A percentile compares a stretch with the other conserved stretches of the same genome.
phyloP scores from a whole-genome alignment of 2,113 vertebrate species.

The Rhea americana region DNA sequence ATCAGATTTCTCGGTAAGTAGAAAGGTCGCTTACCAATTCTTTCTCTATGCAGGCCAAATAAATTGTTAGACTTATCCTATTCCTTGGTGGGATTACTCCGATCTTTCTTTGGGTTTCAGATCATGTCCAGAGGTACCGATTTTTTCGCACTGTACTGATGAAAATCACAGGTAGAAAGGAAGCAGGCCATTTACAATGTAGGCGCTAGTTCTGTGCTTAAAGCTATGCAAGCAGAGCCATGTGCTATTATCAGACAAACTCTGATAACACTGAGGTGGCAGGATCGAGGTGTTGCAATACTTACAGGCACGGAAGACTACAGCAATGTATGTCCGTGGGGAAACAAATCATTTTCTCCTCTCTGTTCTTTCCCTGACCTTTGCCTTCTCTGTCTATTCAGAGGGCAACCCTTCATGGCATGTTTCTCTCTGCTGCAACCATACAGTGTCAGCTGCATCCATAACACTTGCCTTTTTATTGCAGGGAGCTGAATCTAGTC shows the following conservation, averaged over 20 bases:
- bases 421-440: background rate
- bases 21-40: background rate
- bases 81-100: background rate
- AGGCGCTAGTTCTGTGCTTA: background rate
- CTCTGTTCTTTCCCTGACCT: background rate
- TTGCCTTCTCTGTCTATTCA: background rate
- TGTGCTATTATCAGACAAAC: background rate
- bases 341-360: background rate
- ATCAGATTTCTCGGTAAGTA: background rate
- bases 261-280: background rate
- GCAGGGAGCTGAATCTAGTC: background rate
- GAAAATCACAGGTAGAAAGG: background rate
- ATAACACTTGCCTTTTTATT: too few species aligned
- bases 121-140: background rate
- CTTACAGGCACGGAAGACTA: background rate
- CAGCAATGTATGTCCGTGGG: background rate
- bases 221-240: fast-evolving
- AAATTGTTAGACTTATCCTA: background rate
- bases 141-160: background rate
- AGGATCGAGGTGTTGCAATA: background rate
- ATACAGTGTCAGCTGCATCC: background rate
- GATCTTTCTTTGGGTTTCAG: background rate
- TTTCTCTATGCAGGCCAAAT: background rate
- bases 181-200: background rate
- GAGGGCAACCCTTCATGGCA: background rate